Conservation (phyloP, 2,888 invertebrate species). For the Syrista parreyssii region DNA sequence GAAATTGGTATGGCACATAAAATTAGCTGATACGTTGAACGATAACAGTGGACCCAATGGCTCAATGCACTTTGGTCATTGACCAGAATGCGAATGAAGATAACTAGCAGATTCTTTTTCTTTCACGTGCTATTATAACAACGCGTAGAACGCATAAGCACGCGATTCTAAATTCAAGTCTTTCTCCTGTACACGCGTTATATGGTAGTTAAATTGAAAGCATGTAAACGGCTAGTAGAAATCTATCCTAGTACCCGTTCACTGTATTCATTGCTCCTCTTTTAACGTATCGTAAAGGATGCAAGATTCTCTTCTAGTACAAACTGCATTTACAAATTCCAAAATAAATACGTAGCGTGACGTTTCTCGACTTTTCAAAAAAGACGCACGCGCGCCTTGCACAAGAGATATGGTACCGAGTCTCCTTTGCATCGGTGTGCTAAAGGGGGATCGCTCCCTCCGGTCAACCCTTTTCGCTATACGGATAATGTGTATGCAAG, state of each 20-base stretch:
- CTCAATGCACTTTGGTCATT: neutral
- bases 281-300: neutral
- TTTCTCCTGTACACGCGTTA: neutral
- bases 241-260: neutral
- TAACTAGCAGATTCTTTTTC: neutral
- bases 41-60: too few relatives aligned
- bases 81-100: neutral
- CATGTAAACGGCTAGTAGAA: neutral
- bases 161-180: neutral
- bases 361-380: neutral
- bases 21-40: too few relatives aligned
- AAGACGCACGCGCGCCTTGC: neutral
- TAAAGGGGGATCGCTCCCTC: conserved; percentile 3
- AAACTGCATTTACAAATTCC: neutral
- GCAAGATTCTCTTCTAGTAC: neutral
- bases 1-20: neutral
- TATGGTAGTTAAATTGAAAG: neutral
- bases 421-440: neutral
- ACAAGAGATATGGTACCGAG: conserved; percentile 10
- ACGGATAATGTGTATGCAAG: conserved; percentile 25
- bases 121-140: neutral
- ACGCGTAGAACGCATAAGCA: neutral
- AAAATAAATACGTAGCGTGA: neutral
- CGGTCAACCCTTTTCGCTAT: neutral
- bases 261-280: neutral